Conservation (phyloP, 2,797 vertebrate genomes). For the Notoglanidium macrostoma region DNA sequence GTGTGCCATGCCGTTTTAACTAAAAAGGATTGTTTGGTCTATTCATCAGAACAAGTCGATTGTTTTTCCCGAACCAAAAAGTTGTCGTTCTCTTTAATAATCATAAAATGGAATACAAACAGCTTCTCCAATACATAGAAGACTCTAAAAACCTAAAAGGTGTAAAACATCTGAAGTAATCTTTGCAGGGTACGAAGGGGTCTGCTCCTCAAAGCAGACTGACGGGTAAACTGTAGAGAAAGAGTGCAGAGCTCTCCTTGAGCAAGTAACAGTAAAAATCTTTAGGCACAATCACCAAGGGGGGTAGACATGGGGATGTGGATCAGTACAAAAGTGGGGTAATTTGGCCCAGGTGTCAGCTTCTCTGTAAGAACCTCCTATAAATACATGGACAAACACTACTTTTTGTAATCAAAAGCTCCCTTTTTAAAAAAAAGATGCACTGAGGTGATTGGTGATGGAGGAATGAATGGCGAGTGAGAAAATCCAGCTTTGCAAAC, state of each 20-base stretch:
- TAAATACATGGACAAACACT: conserved; percentile 51
- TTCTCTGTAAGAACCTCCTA: conserved; percentile 54
- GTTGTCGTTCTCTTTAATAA: conserved; percentile 70
- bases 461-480: conserved; percentile 56
- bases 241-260: conserved; percentile 57
- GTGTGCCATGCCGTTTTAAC: not conserved
- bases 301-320: conserved; percentile 54
- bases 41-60: not conserved
- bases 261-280: conserved; percentile 63
- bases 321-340: conserved; percentile 54
- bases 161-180: conserved; percentile 65
- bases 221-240: conserved; percentile 55
- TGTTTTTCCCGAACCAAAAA: conserved; percentile 24
- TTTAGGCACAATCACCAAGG: conserved; percentile 69
- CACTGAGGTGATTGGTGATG: conserved; percentile 55
- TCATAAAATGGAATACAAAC: conserved; percentile 72
- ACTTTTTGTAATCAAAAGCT: conserved; percentile 68
- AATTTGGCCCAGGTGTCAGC: conserved; percentile 64
- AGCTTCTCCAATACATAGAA: conserved; percentile 63
- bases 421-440: conserved; percentile 59
- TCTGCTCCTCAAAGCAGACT: conserved; percentile 46
- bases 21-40: not conserved
- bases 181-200: conserved; percentile 50
- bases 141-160: conserved; percentile 64
- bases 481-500: conserved; percentile 65